Percentiles rank a stretch among this genome's conserved stretches.
phyloP scores from a whole-genome alignment of 2,888 invertebrate species.

The Maniola hyperantus region DNA sequence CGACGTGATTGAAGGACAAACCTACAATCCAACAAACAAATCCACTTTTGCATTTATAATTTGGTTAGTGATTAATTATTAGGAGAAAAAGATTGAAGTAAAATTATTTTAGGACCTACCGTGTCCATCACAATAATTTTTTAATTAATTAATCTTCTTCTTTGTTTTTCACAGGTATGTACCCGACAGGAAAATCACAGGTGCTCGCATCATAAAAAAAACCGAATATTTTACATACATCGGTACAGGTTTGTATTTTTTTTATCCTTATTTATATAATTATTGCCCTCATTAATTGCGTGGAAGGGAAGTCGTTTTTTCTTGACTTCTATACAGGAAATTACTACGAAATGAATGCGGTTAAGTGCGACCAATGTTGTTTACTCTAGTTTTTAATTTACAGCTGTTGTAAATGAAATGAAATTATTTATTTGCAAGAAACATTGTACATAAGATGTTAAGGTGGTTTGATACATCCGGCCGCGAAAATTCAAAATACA shows the following conservation, averaged over 20 bases:
- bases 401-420: background rate
- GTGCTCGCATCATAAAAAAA: background rate
- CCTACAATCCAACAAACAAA: no score
- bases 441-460: no score
- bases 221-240: background rate
- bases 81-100: no score
- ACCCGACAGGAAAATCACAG: background rate
- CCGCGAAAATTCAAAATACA: no score
- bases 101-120: no score
- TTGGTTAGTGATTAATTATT: no score
- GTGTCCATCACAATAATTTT: no score
- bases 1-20: no score
- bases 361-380: background rate
- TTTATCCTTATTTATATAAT: conserved; percentile 20
- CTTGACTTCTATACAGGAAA: conserved; percentile 16
- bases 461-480: no score
- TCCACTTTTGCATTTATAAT: no score
- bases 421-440: no score
- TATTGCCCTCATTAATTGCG: conserved; percentile 11
- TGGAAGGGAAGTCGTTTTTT: conserved; percentile 28
- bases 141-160: background rate
- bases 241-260: background rate
- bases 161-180: conserved; percentile 10
- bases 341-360: conserved; percentile 3
- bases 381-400: conserved; percentile 7